Evolutionary conservation across 2,888 invertebrate species (phyloP).

Genomic region (Synergus japonicus): DNA sequence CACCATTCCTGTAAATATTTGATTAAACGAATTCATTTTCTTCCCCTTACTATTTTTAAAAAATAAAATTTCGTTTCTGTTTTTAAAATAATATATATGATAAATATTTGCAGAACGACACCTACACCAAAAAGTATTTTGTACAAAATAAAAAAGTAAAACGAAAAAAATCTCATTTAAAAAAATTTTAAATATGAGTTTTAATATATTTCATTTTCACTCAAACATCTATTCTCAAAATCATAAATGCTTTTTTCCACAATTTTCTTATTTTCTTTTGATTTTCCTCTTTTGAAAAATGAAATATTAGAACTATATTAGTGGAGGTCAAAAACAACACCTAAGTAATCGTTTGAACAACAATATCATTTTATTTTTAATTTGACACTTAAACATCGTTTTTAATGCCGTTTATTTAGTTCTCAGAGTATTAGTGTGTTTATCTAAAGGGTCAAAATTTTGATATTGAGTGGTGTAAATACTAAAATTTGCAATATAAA

Average conservation of each 20-base stretch:
- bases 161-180: background rate
- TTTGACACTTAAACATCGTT: slow-evolving; percentile 7
- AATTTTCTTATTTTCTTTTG: background rate
- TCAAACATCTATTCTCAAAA: too few relatives aligned
- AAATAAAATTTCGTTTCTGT: too few relatives aligned
- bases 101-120: background rate
- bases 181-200: background rate
- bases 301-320: slow-evolving; percentile 1
- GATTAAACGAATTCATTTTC: background rate
- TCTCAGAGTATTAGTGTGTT: slow-evolving; percentile 17
- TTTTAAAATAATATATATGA: too few relatives aligned
- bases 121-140: background rate
- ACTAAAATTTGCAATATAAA: background rate
- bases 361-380: slow-evolving; percentile 13
- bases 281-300: background rate
- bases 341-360: slow-evolving; percentile 23
- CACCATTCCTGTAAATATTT: slow-evolving; percentile 20
- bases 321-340: slow-evolving; percentile 29
- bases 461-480: background rate
- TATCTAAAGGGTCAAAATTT: background rate
- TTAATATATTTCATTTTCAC: too few relatives aligned
- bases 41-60: background rate
- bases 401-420: slow-evolving; percentile 15
- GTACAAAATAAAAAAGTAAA: background rate
- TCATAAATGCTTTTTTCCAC: background rate